These are phyloP conservation scores for Panurus biarmicus DNA, from an alignment of 2,113 vertebrate genomes.

Conservation along the genomic window DNA sequence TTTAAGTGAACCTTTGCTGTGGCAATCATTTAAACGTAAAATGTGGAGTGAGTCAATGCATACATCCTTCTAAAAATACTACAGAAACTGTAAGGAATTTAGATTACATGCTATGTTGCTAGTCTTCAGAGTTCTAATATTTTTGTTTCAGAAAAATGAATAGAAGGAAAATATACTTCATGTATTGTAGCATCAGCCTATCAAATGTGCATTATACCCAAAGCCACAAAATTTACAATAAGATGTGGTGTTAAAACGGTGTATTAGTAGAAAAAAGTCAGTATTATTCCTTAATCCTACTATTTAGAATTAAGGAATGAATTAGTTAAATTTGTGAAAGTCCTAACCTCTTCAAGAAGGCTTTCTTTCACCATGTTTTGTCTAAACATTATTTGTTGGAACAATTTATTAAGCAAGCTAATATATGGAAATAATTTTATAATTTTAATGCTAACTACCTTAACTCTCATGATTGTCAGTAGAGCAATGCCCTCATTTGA, in stretches of 20 bases:
- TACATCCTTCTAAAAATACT: neutral
- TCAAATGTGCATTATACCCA: neutral
- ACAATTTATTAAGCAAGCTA: neutral
- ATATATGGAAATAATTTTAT: neutral
- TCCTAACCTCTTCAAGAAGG: neutral
- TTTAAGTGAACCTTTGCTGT: neutral
- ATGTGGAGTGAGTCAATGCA: neutral
- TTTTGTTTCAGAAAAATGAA: neutral
- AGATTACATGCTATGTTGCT: neutral
- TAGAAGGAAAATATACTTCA: neutral
- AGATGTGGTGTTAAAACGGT: neutral
- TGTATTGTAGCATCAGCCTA: neutral
- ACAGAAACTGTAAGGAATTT: neutral
- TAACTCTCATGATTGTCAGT: neutral
- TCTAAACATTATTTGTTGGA: neutral
- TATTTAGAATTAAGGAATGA: neutral
- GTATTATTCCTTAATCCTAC: neutral
- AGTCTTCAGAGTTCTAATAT: neutral
- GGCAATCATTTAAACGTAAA: neutral
- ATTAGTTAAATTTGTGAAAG: neutral
- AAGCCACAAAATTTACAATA: neutral
- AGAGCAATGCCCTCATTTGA: neutral
- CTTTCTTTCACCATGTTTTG: neutral
- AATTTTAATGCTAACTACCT: neutral
- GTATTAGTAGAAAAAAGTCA: neutral